Evolutionary conservation across 2,113 vertebrate genomes (phyloP), one percentile per base, ranked within the genome.

Genomic region (Etia nguti): DNA sequence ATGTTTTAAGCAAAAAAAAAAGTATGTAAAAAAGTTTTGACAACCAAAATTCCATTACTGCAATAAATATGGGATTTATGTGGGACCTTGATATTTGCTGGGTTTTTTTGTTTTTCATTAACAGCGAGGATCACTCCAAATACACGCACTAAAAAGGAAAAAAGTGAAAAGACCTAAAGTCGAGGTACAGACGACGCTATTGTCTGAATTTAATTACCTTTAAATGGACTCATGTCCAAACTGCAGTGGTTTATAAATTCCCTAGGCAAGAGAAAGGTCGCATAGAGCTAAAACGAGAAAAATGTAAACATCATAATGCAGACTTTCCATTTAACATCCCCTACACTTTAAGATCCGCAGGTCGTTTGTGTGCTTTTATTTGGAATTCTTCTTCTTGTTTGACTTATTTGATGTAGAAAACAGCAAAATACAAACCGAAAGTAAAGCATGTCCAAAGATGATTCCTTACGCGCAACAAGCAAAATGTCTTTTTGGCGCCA

Each of bases 11-110:
- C 80, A 90, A 81, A 52, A 91, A 90, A 92, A n/a, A 38, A 65
- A 62, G 29, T 60, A 60, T 60, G 16, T 65, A 65, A 36, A 65
- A 86, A 93, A 80, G 68, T 93, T 94, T 95, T 90, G 89, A 95
- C 83, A 91, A 90, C 84, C 43, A 73, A 85, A 92, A 94, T 89
- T 88, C 82, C 91, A 94, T 94, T 83, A 91, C 79, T 93, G 92
- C 93, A 95, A 95, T 95, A 95, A 95, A 95, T 87, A 84, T 91
- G 84, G 83, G 85, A 86, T 88, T 89, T 95, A 92, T 94, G 79
- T 73, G 34, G 87, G 92, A 81, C 80, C 20, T 89, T 82, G 65
- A 62, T 38, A 29, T 54, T 46, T 79, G 8, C 56, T 89, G 48
- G 43, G 43, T 12, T 0, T 0, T 0, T 56, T 6, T 68, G 80